Conservation (phyloP, 2,888 invertebrate species). For the Epinotia nisella region DNA sequence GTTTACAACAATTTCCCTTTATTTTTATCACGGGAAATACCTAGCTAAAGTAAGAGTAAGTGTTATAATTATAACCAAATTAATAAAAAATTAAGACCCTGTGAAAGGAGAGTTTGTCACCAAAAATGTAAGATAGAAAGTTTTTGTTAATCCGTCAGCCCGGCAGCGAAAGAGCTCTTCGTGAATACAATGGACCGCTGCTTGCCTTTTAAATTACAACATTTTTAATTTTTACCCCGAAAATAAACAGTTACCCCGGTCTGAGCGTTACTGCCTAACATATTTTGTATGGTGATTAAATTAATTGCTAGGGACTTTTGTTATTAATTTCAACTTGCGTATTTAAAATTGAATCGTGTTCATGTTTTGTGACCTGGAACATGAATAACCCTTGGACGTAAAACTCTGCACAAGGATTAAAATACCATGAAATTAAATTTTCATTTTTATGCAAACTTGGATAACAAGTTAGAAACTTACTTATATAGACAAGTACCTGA, state of each 20-base stretch:
- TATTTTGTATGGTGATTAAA: constrained; percentile 19
- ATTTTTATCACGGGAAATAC: constrained; percentile 1
- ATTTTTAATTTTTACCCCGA: constrained; percentile 54
- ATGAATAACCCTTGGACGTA: neutral
- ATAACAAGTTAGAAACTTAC: too few relatives aligned
- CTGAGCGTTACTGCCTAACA: constrained; percentile 18
- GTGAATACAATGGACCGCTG: constrained; percentile 50
- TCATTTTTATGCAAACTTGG: neutral
- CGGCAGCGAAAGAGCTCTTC: constrained; percentile 49
- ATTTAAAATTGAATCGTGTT: neutral
- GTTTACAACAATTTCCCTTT: neutral
- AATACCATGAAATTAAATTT: neutral
- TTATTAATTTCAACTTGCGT: neutral
- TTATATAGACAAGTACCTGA: too few relatives aligned
- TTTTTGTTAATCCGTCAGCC: constrained; percentile 55
- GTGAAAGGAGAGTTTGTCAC: constrained; percentile 39
- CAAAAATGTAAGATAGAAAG: constrained; percentile 50
- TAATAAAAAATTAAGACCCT: constrained; percentile 23
- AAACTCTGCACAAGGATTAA: neutral
- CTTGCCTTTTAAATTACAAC: constrained; percentile 51
- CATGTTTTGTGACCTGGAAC: neutral
- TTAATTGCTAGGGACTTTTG: constrained; percentile 13
- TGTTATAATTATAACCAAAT: constrained; percentile 21
- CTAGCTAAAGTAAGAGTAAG: neutral
- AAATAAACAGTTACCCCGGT: constrained; percentile 43